phyloP scores from a whole-genome alignment of 2,797 vertebrate species.

The Chelmon rostratus region DNA sequence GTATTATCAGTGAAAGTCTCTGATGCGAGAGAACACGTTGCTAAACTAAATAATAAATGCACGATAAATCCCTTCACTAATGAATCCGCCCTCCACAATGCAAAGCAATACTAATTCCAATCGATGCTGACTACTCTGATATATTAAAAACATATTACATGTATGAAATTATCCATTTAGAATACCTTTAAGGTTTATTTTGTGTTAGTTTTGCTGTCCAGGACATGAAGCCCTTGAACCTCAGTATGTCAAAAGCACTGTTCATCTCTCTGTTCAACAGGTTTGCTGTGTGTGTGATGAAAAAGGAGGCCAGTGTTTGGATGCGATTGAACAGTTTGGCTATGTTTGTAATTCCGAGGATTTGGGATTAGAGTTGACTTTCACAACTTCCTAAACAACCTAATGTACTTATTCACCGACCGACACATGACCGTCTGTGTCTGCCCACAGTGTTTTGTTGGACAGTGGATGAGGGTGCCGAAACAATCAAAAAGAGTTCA shows the following conservation, averaged over 20 bases:
- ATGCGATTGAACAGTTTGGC: neutral
- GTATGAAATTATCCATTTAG: no score
- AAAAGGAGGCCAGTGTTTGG: neutral
- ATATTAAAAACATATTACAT: no score
- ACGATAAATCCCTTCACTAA: neutral
- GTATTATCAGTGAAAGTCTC: neutral
- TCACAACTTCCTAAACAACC: neutral
- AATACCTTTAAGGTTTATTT: no score
- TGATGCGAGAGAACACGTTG: neutral
- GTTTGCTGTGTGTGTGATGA: neutral
- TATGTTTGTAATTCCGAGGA: neutral
- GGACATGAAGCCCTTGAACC: neutral
- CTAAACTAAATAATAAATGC: no score
- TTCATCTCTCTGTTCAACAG: no score
- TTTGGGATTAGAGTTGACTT: neutral
- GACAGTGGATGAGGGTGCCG: no score
- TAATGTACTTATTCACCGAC: neutral
- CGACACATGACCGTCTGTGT: neutral
- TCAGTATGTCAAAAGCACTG: neutral
- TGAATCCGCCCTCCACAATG: neutral
- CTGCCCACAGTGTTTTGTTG: neutral
- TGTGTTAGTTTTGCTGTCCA: neutral
- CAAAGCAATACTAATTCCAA: neutral
- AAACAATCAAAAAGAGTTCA: no score
- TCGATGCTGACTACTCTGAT: no score